A percentile compares a stretch with the other conserved stretches of the same genome.
phyloP scores from a whole-genome alignment of 1,140 invertebrate species.

The Campoletis sonorensis region DNA sequence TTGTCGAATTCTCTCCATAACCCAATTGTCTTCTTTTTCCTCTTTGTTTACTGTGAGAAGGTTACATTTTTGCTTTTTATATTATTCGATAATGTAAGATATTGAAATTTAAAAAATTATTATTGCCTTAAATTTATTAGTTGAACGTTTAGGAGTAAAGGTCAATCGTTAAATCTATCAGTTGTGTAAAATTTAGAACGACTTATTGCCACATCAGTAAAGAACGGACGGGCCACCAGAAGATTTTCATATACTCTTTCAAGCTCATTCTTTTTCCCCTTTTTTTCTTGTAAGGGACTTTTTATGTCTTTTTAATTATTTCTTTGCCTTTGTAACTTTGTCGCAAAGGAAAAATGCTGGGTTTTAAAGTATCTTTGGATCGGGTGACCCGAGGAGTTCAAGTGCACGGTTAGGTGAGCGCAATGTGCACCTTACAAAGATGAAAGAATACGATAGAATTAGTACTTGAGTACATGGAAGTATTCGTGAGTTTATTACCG shows the following conservation, averaged over 20 bases:
- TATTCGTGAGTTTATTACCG: conserved; percentile 63
- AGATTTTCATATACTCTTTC: background rate
- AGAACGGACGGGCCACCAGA: background rate
- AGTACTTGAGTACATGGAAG: conserved; percentile 14
- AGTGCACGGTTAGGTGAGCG: conserved; percentile 47
- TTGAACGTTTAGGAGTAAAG: no score
- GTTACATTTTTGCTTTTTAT: no score
- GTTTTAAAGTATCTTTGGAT: background rate
- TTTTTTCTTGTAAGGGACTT: background rate
- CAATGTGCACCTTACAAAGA: conserved; percentile 59
- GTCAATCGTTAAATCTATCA: no score
- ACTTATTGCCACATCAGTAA: background rate
- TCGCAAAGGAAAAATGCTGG: background rate
- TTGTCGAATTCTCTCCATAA: no score
- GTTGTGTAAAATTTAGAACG: no score
- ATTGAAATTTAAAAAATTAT: no score
- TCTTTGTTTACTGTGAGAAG: background rate
- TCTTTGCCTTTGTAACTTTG: conserved; percentile 32
- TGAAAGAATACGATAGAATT: conserved; percentile 67
- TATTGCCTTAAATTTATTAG: no score
- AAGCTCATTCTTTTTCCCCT: background rate
- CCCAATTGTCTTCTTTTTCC: no score
- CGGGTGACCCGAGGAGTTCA: conserved; percentile 54
- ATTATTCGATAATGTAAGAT: no score
- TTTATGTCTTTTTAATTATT: conserved; percentile 1